Conservation (phyloP, 2,797 vertebrate species). For the Gadopsis bispinosus region DNA sequence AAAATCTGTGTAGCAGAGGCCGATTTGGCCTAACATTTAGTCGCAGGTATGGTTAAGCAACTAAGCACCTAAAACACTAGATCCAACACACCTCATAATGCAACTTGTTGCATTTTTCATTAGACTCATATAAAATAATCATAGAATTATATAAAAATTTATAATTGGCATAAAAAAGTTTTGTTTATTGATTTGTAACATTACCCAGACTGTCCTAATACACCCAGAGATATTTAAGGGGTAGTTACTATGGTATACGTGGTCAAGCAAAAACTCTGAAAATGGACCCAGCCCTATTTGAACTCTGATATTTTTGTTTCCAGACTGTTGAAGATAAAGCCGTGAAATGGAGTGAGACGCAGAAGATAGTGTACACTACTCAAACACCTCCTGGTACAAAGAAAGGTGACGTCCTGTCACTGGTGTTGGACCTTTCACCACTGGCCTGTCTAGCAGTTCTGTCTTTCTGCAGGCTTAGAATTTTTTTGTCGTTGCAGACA, state of each 20-base stretch:
- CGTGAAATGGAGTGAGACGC: slow-evolving; percentile 84
- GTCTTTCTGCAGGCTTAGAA: not conserved
- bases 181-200: not conserved
- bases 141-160: not conserved
- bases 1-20: not conserved
- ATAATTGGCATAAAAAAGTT: not conserved
- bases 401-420: slow-evolving; percentile 84
- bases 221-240: not conserved
- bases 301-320: slow-evolving; percentile 18
- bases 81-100: not conserved
- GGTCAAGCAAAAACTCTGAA: fast-evolving
- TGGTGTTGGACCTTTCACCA: not conserved
- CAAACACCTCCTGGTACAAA: slow-evolving; percentile 84
- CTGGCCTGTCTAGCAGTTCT: not conserved
- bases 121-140: no score
- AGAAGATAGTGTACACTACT: slow-evolving; percentile 79
- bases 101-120: no score
- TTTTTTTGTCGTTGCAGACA: slow-evolving; percentile 79
- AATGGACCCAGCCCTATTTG: not conserved
- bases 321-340: slow-evolving; percentile 73
- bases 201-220: not conserved
- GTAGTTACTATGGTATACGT: not conserved
- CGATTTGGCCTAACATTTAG: no score
- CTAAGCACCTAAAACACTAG: not conserved
- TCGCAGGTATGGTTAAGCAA: no score